phyloP scores from a whole-genome alignment of 1,140 invertebrate species.

The Eriocheir sinensis region DNA sequence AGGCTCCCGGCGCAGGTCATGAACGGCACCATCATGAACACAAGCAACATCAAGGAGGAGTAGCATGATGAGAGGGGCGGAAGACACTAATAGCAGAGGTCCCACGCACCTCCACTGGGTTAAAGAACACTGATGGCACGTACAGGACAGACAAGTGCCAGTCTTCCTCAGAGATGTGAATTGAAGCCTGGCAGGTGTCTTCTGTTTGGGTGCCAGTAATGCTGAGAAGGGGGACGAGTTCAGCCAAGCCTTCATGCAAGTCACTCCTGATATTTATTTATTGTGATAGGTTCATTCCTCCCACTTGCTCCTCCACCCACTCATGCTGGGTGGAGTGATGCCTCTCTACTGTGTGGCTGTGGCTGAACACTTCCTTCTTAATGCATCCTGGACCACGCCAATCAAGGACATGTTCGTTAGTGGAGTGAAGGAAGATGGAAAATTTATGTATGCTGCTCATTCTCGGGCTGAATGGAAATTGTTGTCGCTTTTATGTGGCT shows the following conservation, averaged over 20 bases:
- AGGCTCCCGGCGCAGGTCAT: constrained; percentile 69
- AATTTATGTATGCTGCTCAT: too few species aligned
- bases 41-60: constrained; percentile 72
- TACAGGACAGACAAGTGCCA: background rate
- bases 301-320: background rate
- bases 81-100: background rate
- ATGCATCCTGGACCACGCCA: background rate
- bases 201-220: background rate
- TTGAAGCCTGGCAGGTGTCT: background rate
- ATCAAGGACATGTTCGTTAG: background rate
- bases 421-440: background rate
- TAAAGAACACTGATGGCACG: background rate
- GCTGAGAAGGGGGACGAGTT: background rate
- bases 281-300: background rate
- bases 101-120: background rate
- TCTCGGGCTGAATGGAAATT: too few species aligned
- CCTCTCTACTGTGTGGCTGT: background rate
- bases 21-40: constrained; percentile 70
- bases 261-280: background rate
- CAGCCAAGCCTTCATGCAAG: background rate
- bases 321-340: too few species aligned
- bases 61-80: background rate
- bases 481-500: too few species aligned
- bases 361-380: background rate
- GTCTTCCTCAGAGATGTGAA: too few species aligned